A percentile compares a stretch with the other conserved stretches of the same genome.
Conservation (phyloP, 2,797 vertebrate species). For the Syngnathus acus region DNA sequence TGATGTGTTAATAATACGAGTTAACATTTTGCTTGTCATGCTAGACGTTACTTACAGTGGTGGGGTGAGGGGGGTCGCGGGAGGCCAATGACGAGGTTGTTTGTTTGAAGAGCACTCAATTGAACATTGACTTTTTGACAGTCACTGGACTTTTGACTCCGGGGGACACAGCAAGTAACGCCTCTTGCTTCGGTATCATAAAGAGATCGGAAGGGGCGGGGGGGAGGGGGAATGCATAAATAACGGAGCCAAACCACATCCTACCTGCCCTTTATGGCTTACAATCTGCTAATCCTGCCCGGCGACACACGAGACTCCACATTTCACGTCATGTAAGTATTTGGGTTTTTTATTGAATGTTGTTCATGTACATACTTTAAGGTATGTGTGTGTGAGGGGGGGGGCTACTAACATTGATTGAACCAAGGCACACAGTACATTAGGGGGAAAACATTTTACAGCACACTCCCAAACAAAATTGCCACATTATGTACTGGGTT, state of each 20-base stretch:
- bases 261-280: constrained; percentile 41
- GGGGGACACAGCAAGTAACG: constrained; percentile 53
- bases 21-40: neutral
- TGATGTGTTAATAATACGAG: neutral
- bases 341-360: neutral
- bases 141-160: constrained; percentile 65
- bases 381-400: neutral
- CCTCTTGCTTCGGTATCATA: constrained; percentile 61
- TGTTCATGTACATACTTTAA: neutral
- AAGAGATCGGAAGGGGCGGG: constrained; percentile 32
- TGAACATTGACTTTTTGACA: constrained; percentile 68
- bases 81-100: constrained; percentile 11
- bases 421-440: neutral
- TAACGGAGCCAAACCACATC: constrained; percentile 27
- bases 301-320: constrained; percentile 11
- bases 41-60: neutral
- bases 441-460: fast-evolving
- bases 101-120: constrained; percentile 46
- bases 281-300: constrained; percentile 28
- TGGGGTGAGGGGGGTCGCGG: neutral
- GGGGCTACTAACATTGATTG: neutral
- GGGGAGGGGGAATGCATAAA: constrained; percentile 56
- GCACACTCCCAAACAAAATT: neutral
- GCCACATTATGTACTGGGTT: neutral
- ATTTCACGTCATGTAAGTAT: constrained; percentile 47